These are phyloP conservation scores for Hedychridium roseum DNA, from an alignment of 2,888 invertebrate genomes.

Conservation along the genomic window DNA sequence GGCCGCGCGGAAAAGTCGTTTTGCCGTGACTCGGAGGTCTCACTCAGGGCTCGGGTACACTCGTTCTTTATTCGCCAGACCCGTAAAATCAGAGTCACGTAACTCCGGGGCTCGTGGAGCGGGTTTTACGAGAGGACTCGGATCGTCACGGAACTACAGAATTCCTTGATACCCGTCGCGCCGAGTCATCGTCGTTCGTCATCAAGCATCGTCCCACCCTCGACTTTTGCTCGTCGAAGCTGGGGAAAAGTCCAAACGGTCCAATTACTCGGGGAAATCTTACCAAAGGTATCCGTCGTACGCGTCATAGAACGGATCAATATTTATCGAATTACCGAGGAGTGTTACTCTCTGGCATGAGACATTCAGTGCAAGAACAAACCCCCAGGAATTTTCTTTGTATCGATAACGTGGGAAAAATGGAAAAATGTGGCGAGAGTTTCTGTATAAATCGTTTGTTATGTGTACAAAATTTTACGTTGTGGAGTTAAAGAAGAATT, in stretches of 20 bases:
- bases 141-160: too few relatives aligned
- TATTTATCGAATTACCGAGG: too few relatives aligned
- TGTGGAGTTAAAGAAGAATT: too few relatives aligned
- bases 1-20: neutral
- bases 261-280: neutral
- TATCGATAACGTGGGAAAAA: too few relatives aligned
- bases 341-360: too few relatives aligned
- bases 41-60: neutral
- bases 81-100: slow-evolving; percentile 25
- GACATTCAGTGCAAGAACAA: too few relatives aligned
- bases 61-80: slow-evolving; percentile 1
- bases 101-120: slow-evolving; percentile 12
- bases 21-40: neutral
- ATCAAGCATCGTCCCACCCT: neutral
- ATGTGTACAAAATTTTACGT: too few relatives aligned
- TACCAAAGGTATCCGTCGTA: neutral
- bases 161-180: slow-evolving; percentile 7
- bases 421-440: too few relatives aligned
- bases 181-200: neutral
- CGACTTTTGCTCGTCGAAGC: neutral
- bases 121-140: slow-evolving; percentile 31
- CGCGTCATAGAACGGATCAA: neutral
- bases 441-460: too few relatives aligned
- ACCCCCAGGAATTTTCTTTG: too few relatives aligned
- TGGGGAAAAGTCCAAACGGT: neutral